A percentile compares a stretch with the other conserved stretches of the same genome.
Evolutionary conservation across 2,888 invertebrate genomes (phyloP).

Genomic region (Autographa pulchrina): DNA sequence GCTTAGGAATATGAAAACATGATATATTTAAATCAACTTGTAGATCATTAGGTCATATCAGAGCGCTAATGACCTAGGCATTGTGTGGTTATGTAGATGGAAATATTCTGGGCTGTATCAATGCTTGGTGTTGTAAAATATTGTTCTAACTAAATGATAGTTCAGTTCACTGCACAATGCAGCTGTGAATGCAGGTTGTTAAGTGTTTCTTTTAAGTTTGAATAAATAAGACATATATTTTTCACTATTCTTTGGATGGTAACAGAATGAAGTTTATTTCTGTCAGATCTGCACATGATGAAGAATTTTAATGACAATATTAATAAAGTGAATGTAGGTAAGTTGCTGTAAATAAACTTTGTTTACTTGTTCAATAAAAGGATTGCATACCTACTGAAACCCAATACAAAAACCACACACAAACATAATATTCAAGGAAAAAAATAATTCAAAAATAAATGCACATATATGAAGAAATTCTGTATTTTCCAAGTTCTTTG

Average conservation of each 20-base stretch:
- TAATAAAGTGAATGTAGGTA: too few species aligned
- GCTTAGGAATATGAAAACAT: constrained; percentile 48
- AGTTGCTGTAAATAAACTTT: too few species aligned
- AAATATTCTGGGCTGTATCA: constrained; percentile 34
- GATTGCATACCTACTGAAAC: background rate
- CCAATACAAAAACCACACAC: constrained; percentile 2
- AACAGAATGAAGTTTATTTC: background rate
- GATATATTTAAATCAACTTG: constrained; percentile 44
- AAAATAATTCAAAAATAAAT: constrained; percentile 18
- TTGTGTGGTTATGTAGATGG: constrained; percentile 48
- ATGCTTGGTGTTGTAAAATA: constrained; percentile 32
- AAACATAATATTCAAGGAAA: constrained; percentile 10
- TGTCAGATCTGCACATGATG: background rate
- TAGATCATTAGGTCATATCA: constrained; percentile 67
- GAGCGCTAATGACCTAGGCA: constrained; percentile 62
- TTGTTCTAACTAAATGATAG: constrained; percentile 28
- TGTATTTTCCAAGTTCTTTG: constrained; percentile 25
- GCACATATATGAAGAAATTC: constrained; percentile 14
- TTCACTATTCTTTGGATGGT: background rate
- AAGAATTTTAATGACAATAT: background rate
- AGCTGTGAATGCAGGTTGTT: background rate
- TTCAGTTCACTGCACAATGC: constrained; percentile 23
- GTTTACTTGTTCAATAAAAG: background rate
- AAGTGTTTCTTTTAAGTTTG: background rate
- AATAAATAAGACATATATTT: too few species aligned